A percentile compares a stretch with the other conserved stretches of the same genome.
Conservation (phyloP, 64 coral and sea anemone genomes). For the Stichodactyla helianthus region DNA sequence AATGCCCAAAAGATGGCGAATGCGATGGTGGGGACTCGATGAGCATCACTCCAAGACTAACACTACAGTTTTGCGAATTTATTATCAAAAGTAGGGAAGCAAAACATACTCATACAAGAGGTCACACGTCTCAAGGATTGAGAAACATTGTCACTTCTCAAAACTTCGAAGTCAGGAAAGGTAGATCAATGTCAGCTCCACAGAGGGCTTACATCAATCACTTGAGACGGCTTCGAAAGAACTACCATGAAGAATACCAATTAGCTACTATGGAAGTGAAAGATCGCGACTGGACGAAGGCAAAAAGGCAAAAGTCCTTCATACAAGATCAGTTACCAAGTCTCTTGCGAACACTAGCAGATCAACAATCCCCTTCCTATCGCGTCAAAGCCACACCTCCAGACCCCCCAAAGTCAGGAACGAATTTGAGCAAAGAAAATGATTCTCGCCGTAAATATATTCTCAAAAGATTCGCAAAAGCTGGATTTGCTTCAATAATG, state of each 20-base stretch:
- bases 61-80: not conserved
- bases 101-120: not conserved
- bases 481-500: not conserved
- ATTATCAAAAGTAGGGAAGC: not conserved
- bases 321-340: not conserved
- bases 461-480: not conserved
- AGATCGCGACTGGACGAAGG: not conserved
- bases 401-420: not conserved
- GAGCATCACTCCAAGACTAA: not conserved
- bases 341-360: not conserved
- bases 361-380: not conserved
- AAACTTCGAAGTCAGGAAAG: not conserved
- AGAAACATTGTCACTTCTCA: not conserved
- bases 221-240: not conserved
- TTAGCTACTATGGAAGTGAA: not conserved
- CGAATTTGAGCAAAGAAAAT: not conserved
- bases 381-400: constrained; percentile 9
- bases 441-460: not conserved
- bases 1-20: not conserved
- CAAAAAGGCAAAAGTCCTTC: constrained; percentile 4
- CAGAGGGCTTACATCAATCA: not conserved
- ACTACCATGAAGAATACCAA: not conserved
- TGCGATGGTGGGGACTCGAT: not conserved
- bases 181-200: constrained; percentile 8
- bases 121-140: not conserved